Base-by-base conservation (phyloP, 1,140 invertebrate genomes). In the Cydia splendana region DNA sequence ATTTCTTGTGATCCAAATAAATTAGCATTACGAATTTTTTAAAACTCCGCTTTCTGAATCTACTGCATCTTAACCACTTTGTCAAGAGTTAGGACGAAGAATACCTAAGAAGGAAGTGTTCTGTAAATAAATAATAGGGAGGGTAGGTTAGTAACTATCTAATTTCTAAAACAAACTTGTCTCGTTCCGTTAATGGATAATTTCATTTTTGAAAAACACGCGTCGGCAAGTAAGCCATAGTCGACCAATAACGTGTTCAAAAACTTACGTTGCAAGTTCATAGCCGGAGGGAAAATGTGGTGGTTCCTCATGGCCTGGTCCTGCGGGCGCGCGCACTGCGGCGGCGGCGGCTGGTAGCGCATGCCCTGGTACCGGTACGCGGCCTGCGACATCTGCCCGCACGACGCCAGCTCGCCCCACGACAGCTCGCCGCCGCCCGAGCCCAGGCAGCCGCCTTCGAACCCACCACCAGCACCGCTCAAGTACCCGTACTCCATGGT, bases 341-440 rank as follows among this genome's bases (percentile, higher is more conserved):
- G 88, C 77, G 91, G 91, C 76, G 92, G 89, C 18, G 91, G 91
- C 83, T 93, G 91, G 84, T 93, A 93, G 45, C 88, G 87, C 91
- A 89, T 91, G 78, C 95, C 95, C 80, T 92, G 93, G 83, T 96
- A 96, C 5, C 96, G 94, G 85, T 96, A 96, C 2, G 96, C 96
- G 3, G 95, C 95, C 84, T 96, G 96, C 75, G 96, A 96, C 96
- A 98, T 97, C 93, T 98, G 97, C 65, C 96, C 96, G 91, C 97
- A 98, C 12, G 96, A 97, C 30, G 96, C 96, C 79, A 97, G 94
- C 89, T 98, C 97, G 30, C 96, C 96, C 91, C 97, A 98, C 7
- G 96, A 91, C 82, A 93, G 85, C 80, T 93, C 92, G 30, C 91
- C 91, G 76, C 90, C 87, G 53, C 90, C 85, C 24, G 88, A 85